Percentiles rank a stretch among this genome's conserved stretches.
These are phyloP conservation scores for Pelobates fuscus DNA, from an alignment of 2,113 vertebrate species.

Conservation along the genomic window DNA sequence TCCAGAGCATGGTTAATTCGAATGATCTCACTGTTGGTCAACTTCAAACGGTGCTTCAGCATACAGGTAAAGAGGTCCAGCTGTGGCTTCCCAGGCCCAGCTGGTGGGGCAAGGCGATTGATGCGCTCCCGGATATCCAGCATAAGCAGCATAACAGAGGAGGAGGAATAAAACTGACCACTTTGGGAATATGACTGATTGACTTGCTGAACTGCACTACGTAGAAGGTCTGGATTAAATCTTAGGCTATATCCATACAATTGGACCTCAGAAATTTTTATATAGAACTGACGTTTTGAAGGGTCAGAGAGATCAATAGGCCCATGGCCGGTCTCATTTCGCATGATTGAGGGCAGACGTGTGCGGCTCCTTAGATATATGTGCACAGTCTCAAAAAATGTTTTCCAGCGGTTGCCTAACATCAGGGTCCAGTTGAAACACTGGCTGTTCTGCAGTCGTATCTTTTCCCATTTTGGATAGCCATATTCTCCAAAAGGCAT, in stretches of 20 bases:
- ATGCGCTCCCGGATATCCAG: slow-evolving; percentile 98
- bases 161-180: slow-evolving; percentile 94
- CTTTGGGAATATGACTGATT: slow-evolving; percentile 98
- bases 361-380: slow-evolving; percentile 97
- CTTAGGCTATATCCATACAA: slow-evolving; percentile 96
- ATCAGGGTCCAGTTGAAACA: slow-evolving; percentile 99
- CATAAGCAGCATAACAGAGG: slow-evolving; percentile 94
- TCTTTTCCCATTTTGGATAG: slow-evolving; percentile 96
- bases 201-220: slow-evolving; percentile 95
- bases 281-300: slow-evolving; percentile 96
- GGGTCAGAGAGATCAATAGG: slow-evolving; percentile 95
- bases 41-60: slow-evolving; percentile 96
- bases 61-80: slow-evolving; percentile 99
- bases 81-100: slow-evolving; percentile 92
- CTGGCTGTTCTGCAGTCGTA: slow-evolving; percentile 91
- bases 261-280: slow-evolving; percentile 98
- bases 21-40: slow-evolving; percentile 98
- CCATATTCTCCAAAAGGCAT: slow-evolving; percentile 97
- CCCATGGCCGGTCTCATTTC: slow-evolving; percentile 93
- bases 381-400: slow-evolving; percentile 98
- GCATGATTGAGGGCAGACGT: slow-evolving; percentile 88
- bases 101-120: slow-evolving; percentile 92
- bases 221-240: slow-evolving; percentile 92
- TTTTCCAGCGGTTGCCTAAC: slow-evolving; percentile 97
- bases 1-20: slow-evolving; percentile 96